Conservation (phyloP, 2,113 vertebrate genomes). For the Junco hyemalis region DNA sequence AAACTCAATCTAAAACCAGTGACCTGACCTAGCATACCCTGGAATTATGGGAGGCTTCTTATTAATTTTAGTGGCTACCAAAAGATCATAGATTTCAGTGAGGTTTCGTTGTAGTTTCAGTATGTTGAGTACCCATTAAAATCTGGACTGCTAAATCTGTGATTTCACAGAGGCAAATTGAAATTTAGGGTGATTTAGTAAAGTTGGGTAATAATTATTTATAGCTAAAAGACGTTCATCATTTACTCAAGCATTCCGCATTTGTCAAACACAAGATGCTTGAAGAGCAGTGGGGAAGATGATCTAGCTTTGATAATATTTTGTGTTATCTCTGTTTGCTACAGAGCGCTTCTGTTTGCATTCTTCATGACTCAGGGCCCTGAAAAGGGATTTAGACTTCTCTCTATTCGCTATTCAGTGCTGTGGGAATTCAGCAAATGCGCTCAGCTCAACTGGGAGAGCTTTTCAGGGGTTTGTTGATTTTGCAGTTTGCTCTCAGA, state of each 20-base stretch:
- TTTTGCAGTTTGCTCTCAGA: constrained; percentile 7
- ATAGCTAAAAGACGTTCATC: not conserved
- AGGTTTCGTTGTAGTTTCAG: not conserved
- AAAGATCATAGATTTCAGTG: not conserved
- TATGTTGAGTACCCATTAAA: not conserved
- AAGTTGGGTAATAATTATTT: not conserved
- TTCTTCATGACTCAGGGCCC: not conserved
- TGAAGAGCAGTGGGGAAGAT: not conserved
- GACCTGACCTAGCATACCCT: not conserved
- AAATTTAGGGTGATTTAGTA: not conserved
- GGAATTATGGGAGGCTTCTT: not conserved
- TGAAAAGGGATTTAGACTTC: not conserved
- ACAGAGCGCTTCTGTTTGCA: not conserved
- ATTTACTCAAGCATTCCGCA: not conserved
- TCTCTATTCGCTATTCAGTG: not conserved
- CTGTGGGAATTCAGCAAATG: not conserved
- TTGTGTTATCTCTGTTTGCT: not conserved
- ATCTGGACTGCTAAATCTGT: not conserved
- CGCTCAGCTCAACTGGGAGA: not conserved
- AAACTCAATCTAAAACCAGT: not conserved
- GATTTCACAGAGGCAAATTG: not conserved
- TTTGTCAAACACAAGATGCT: not conserved
- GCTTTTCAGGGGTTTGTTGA: not conserved
- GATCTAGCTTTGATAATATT: not conserved
- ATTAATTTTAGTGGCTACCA: not conserved